These are phyloP conservation scores for Thalassarche chlororhynchos DNA, from an alignment of 2,113 vertebrate genomes.

Conservation along the genomic window DNA sequence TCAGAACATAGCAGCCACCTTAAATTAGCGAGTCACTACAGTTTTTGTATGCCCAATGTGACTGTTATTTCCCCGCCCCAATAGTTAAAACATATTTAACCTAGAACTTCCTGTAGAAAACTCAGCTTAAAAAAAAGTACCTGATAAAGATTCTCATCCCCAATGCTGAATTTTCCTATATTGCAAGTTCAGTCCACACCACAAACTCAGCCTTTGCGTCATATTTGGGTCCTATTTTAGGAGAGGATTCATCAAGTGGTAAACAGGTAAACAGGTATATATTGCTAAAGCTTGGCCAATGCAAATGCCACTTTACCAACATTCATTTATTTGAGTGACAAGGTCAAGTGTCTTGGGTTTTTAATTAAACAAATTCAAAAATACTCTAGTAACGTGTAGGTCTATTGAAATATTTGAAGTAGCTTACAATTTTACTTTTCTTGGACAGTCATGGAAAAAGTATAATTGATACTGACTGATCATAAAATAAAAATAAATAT, in stretches of 20 bases:
- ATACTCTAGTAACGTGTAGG: neutral
- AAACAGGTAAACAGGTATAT: neutral
- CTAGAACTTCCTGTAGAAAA: neutral
- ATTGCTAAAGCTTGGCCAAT: neutral
- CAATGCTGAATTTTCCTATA: neutral
- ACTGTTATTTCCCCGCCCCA: neutral
- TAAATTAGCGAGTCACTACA: neutral
- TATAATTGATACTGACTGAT: neutral
- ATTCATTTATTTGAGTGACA: neutral
- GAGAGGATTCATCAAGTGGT: neutral
- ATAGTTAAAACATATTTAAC: neutral
- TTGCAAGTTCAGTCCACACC: neutral
- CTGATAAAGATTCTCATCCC: neutral
- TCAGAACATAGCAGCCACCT: neutral
- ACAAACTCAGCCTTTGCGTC: neutral
- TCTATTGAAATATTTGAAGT: neutral
- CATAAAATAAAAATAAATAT: conserved; percentile 27
- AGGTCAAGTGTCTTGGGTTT: neutral
- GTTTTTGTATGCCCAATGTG: neutral
- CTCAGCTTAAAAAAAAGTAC: neutral
- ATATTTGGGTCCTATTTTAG: neutral
- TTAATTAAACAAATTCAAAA: neutral
- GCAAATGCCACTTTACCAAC: neutral
- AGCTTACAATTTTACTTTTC: neutral
- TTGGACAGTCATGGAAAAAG: neutral